Conservation (phyloP, 2,888 invertebrate species). For the Catonia carolina region DNA sequence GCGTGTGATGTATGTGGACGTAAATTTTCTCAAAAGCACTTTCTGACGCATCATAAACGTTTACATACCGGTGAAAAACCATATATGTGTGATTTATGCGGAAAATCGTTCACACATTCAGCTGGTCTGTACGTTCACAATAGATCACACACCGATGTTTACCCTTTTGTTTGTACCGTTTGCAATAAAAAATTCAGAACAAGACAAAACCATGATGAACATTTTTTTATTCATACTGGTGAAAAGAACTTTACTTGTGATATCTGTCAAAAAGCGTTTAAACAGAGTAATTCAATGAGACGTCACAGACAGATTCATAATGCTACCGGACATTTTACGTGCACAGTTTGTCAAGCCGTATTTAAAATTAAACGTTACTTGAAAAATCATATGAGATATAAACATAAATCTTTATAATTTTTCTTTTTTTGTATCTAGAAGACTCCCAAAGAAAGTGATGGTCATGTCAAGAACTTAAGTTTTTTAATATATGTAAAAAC, state of each 20-base stretch:
- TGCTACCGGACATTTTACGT: slow-evolving; percentile 10
- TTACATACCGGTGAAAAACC: slow-evolving; percentile 19
- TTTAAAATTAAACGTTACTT: background rate
- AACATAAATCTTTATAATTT: slow-evolving; percentile 39
- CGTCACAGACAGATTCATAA: slow-evolving; percentile 15
- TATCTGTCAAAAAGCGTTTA: slow-evolving; percentile 21
- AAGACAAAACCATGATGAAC: slow-evolving; percentile 31
- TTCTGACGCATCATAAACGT: slow-evolving; percentile 12
- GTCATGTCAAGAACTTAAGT: too few relatives aligned
- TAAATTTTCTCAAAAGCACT: slow-evolving; percentile 44
- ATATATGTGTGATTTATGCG: slow-evolving; percentile 14
- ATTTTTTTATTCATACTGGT: slow-evolving; percentile 34
- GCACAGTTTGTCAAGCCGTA: slow-evolving; percentile 4
- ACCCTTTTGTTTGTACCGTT: slow-evolving; percentile 29
- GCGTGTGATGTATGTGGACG: slow-evolving; percentile 48
- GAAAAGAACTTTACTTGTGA: slow-evolving; percentile 29
- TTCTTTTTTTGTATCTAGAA: too few relatives aligned
- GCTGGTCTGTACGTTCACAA: slow-evolving; percentile 7
- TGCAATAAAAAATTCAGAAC: slow-evolving; percentile 34
- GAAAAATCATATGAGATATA: background rate
- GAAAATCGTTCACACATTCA: background rate
- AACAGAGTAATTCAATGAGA: background rate
- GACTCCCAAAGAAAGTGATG: too few relatives aligned
- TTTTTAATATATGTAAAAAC: too few relatives aligned
- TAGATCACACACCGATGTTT: slow-evolving; percentile 8